Evolutionary conservation across 2,888 invertebrate species (phyloP).

Genomic region (Corythucha ciliata): DNA sequence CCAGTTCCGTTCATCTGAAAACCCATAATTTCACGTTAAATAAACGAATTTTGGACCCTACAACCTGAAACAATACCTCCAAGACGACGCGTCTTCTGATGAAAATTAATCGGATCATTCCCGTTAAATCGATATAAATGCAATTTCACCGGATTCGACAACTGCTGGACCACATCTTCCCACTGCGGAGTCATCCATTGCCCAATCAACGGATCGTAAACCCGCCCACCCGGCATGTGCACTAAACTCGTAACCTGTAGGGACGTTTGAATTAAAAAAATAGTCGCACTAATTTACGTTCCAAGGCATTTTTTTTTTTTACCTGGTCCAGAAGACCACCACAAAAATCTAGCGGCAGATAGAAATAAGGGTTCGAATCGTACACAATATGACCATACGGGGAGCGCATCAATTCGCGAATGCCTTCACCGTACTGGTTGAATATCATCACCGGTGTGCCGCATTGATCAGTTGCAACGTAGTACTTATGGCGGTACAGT

Average conservation of each 20-base stretch:
- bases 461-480: conserved; percentile 86
- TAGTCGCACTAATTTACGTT: too few species aligned
- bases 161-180: conserved; percentile 72
- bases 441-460: conserved; percentile 94
- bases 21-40: conserved; percentile 21
- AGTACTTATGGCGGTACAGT: conserved; percentile 82
- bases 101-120: conserved; percentile 85
- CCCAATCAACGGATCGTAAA: conserved; percentile 89
- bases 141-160: conserved; percentile 71
- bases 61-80: conserved; percentile 47
- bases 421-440: conserved; percentile 87
- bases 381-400: conserved; percentile 91
- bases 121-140: conserved; percentile 86
- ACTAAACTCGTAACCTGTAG: conserved; percentile 69
- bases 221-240: conserved; percentile 82
- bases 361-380: conserved; percentile 89
- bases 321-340: conserved; percentile 86
- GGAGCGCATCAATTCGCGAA: conserved; percentile 85
- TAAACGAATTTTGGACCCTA: conserved; percentile 6
- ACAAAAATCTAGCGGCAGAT: conserved; percentile 88
- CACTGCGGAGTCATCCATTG: conserved; percentile 93
- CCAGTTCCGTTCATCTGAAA: conserved; percentile 78
- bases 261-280: too few species aligned
- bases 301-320: too few species aligned
- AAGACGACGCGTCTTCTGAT: conserved; percentile 56